Percentiles rank a stretch among this genome's conserved stretches.
These are phyloP conservation scores for Nebria ingens DNA, from an alignment of 1,140 invertebrate genomes.

Conservation along the genomic window DNA sequence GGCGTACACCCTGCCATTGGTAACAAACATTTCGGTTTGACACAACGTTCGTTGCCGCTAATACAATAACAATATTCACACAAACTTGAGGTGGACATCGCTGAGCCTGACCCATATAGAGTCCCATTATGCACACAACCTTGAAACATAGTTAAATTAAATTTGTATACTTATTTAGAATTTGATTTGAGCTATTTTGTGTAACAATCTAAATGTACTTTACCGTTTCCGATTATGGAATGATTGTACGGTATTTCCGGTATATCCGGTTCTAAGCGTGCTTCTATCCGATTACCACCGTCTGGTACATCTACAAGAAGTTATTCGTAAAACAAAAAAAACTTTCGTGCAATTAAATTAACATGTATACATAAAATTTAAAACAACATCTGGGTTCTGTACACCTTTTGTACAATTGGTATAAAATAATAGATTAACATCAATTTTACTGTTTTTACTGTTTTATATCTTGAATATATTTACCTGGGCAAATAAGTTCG, in stretches of 20 bases:
- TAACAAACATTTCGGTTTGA: constrained; percentile 70
- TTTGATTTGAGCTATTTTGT: neutral
- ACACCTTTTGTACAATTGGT: no score
- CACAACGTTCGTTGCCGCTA: constrained; percentile 60
- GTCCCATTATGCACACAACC: constrained; percentile 64
- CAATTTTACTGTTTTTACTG: no score
- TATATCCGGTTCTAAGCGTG: constrained; percentile 19
- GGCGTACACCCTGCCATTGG: constrained; percentile 61
- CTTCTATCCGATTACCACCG: constrained; percentile 22
- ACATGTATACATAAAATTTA: constrained; percentile 1
- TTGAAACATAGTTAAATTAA: no score
- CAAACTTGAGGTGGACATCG: constrained; percentile 62
- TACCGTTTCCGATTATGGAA: constrained; percentile 15
- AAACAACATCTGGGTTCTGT: no score
- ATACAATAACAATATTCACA: constrained; percentile 83
- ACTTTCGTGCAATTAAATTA: neutral
- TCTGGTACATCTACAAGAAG: constrained; percentile 14
- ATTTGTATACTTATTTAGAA: constrained; percentile 22
- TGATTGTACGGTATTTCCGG: constrained; percentile 15
- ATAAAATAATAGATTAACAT: no score
- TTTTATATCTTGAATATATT: no score
- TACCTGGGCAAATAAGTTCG: constrained; percentile 57
- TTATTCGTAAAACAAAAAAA: neutral
- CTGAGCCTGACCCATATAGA: constrained; percentile 71
- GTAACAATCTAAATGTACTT: constrained; percentile 8